A percentile compares a stretch with the other conserved stretches of the same genome.
phyloP scores from a whole-genome alignment of 2,888 invertebrate genomes.

The Cataglyphis cursor region DNA sequence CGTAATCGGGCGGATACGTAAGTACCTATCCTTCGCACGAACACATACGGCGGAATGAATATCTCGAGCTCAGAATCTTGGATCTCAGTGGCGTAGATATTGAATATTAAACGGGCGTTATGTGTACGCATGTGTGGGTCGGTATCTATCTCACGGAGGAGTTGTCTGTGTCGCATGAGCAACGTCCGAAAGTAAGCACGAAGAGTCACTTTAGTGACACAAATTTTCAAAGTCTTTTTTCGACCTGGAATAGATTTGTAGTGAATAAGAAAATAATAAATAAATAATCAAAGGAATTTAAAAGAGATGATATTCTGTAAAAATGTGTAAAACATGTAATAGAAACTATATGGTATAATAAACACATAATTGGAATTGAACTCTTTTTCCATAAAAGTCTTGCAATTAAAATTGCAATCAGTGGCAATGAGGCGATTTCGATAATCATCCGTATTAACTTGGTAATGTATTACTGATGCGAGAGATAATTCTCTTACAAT shows the following conservation, averaged over 20 bases:
- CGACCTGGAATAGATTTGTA: not conserved
- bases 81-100: conserved; percentile 67
- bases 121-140: not conserved
- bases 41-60: conserved; percentile 54
- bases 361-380: not conserved
- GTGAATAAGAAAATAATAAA: not conserved
- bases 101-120: conserved; percentile 75
- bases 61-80: conserved; percentile 45
- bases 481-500: conserved; percentile 66
- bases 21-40: conserved; percentile 52
- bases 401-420: conserved; percentile 14
- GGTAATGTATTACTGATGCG: conserved; percentile 51
- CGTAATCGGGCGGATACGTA: conserved; percentile 43
- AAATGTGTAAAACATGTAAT: not conserved
- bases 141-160: conserved; percentile 2
- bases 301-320: not conserved
- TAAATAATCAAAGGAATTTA: not conserved
- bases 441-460: not conserved
- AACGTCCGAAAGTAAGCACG: not conserved
- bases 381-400: not conserved
- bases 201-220: not conserved
- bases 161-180: conserved; percentile 3
- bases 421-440: not conserved
- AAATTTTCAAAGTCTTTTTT: conserved; percentile 5
- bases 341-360: not conserved